A percentile compares a stretch with the other conserved stretches of the same genome.
Conservation (phyloP, 1,140 invertebrate species). For the Cryptotermes secundus region DNA sequence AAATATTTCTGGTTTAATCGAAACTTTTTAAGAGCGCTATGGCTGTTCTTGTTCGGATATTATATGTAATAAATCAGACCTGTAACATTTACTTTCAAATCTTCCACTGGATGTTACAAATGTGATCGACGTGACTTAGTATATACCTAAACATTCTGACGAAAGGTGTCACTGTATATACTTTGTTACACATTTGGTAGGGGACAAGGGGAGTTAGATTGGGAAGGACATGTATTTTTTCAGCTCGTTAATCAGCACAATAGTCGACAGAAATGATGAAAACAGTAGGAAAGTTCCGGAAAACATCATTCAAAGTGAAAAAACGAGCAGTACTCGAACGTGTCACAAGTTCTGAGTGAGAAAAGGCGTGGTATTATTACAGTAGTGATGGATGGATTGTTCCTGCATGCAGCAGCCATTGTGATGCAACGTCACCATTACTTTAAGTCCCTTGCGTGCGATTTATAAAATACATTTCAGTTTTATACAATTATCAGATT, state of each 20-base stretch:
- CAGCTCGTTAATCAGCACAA: background rate
- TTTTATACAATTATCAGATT: conserved; percentile 1
- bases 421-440: background rate
- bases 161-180: background rate
- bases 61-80: background rate
- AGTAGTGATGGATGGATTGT: background rate
- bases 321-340: background rate
- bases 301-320: background rate
- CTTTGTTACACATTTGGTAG: background rate
- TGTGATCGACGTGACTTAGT: background rate
- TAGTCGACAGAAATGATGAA: background rate
- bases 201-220: background rate
- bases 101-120: background rate
- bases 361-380: background rate
- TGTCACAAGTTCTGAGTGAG: background rate
- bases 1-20: background rate
- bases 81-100: background rate
- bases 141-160: background rate
- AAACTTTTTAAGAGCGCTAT: background rate
- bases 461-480: background rate
- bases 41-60: background rate
- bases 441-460: background rate
- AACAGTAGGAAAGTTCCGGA: background rate
- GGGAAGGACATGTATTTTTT: background rate
- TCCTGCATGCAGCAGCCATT: background rate